Percentiles rank a stretch among this genome's conserved stretches.
phyloP scores from a whole-genome alignment of 2,888 invertebrate genomes.

The Ectemnius cavifrons region DNA sequence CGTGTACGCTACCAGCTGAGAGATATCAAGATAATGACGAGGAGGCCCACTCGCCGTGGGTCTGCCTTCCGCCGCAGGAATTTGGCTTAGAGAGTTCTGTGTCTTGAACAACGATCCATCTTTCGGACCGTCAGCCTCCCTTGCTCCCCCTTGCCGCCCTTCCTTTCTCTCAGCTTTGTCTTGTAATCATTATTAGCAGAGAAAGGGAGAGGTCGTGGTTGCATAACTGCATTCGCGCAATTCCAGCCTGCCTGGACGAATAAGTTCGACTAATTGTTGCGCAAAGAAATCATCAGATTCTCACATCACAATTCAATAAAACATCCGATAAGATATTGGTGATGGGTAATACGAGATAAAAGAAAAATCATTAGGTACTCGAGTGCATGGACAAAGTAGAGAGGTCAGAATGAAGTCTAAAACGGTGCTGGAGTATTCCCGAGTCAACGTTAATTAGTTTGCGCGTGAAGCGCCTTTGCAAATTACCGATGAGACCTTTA shows the following conservation, averaged over 20 bases:
- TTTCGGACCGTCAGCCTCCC: not conserved
- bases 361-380: too few relatives aligned
- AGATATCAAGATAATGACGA: conserved; percentile 64
- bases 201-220: too few relatives aligned
- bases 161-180: too few relatives aligned
- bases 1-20: conserved; percentile 61
- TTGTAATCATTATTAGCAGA: too few relatives aligned
- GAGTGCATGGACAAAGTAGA: not conserved
- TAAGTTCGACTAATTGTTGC: too few relatives aligned
- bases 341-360: too few relatives aligned
- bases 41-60: conserved; percentile 35
- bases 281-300: too few relatives aligned
- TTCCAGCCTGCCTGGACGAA: too few relatives aligned
- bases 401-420: not conserved
- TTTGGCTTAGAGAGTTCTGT: conserved; percentile 42
- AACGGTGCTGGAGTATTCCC: conserved; percentile 2
- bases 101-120: conserved; percentile 13
- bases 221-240: too few relatives aligned
- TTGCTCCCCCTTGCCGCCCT: too few relatives aligned
- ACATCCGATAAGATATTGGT: too few relatives aligned
- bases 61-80: conserved; percentile 50
- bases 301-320: too few relatives aligned
- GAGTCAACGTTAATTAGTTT: conserved; percentile 32
- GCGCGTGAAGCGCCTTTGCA: conserved; percentile 33
- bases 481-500: conserved; percentile 31